Evolutionary conservation across 2,888 invertebrate genomes (phyloP).

Genomic region (Synanthedon formicaeformis): DNA sequence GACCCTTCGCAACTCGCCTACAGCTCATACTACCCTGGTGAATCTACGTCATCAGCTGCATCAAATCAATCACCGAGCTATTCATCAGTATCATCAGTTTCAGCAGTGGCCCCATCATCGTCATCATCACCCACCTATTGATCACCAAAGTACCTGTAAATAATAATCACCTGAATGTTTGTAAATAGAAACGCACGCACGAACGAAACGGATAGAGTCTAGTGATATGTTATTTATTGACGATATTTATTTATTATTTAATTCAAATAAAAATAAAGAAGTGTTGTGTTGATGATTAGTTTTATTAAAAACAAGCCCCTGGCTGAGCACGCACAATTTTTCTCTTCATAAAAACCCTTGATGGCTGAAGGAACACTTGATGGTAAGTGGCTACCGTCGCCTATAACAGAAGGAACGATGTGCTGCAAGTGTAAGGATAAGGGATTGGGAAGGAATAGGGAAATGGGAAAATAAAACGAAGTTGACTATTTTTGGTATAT

Average conservation of each 20-base stretch:
- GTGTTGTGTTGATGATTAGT: constrained; percentile 31
- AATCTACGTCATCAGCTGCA: constrained; percentile 67
- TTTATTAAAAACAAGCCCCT: constrained; percentile 1
- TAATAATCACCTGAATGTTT: constrained; percentile 17
- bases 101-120: constrained; percentile 29
- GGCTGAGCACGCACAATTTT: too few relatives aligned
- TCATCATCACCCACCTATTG: constrained; percentile 39
- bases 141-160: constrained; percentile 31
- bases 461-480: not conserved
- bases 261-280: constrained; percentile 43
- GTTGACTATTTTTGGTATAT: not conserved
- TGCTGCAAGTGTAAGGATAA: too few relatives aligned
- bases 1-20: constrained; percentile 77
- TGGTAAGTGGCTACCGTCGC: too few relatives aligned
- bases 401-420: too few relatives aligned
- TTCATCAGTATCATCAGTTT: constrained; percentile 60
- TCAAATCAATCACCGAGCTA: constrained; percentile 67
- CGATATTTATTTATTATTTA: constrained; percentile 60
- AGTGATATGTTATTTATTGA: constrained; percentile 54
- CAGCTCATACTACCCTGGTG: constrained; percentile 78
- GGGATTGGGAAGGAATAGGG: too few relatives aligned
- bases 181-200: constrained; percentile 42
- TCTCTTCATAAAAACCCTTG: too few relatives aligned
- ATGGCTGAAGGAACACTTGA: too few relatives aligned
- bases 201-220: constrained; percentile 51